phyloP scores from a whole-genome alignment of 2,113 vertebrate species.

The Polypterus senegalus region DNA sequence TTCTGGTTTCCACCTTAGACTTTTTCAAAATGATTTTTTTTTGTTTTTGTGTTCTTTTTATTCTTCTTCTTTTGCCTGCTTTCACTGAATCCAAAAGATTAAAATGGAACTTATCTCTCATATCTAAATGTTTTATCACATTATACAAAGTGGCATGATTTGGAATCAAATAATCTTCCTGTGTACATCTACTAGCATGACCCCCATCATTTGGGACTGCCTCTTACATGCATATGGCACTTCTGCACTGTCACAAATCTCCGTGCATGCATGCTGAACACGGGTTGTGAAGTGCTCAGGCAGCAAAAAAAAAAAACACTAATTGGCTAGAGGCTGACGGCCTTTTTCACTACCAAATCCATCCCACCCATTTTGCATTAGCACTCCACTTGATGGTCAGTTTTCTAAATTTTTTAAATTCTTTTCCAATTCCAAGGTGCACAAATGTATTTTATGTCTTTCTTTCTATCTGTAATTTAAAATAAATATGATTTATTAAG shows the following conservation, averaged over 20 bases:
- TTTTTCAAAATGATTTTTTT: conserved; percentile 35
- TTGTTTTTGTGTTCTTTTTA: conserved; percentile 35
- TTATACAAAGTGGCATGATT: conserved; percentile 99
- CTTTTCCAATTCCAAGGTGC: too few species aligned
- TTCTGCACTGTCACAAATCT: conserved; percentile 41
- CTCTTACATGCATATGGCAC: conserved; percentile 77
- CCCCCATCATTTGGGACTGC: conserved; percentile 86
- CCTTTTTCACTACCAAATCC: too few species aligned
- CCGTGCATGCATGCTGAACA: conserved; percentile 64
- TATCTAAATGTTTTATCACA: conserved; percentile 99
- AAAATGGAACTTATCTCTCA: conserved; percentile 99
- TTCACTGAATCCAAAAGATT: conserved; percentile 37
- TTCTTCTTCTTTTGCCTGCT: conserved; percentile 46
- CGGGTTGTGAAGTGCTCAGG: conserved; percentile 64
- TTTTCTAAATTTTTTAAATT: too few species aligned
- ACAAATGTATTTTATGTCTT: too few species aligned
- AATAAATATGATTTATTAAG: too few species aligned
- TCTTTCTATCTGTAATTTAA: too few species aligned
- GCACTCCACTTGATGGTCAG: too few species aligned
- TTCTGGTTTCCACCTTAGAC: conserved; percentile 25
- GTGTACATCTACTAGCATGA: conserved; percentile 99
- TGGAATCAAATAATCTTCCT: conserved; percentile 99
- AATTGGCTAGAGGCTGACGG: too few species aligned
- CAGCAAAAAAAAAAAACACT: conserved; percentile 22
- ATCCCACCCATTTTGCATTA: too few species aligned